Conservation (phyloP, 2,888 invertebrate species). For the Timema podura region DNA sequence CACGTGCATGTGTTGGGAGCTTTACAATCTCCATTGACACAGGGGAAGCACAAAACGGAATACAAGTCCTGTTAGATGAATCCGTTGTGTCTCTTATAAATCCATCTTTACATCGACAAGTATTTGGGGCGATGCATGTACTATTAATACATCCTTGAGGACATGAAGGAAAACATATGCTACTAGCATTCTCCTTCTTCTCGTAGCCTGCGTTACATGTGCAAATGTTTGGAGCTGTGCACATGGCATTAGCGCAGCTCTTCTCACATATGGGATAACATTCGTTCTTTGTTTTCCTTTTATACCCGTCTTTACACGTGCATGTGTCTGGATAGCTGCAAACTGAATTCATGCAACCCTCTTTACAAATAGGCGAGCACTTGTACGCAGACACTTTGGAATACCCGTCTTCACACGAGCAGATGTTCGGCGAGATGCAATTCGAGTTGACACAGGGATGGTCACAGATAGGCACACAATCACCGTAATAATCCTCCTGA, state of each 20-base stretch:
- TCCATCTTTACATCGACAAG: conserved; percentile 45
- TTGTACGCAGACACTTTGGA: conserved; percentile 22
- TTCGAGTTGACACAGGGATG: conserved; percentile 29
- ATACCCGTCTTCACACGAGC: conserved; percentile 42
- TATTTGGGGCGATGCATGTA: conserved; percentile 44
- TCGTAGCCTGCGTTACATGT: conserved; percentile 50
- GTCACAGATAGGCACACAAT: conserved; percentile 26
- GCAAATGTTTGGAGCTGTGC: conserved; percentile 53
- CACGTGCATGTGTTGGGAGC: conserved; percentile 28
- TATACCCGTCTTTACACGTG: conserved; percentile 35
- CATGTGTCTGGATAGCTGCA: conserved; percentile 42
- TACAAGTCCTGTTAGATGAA: conserved; percentile 40
- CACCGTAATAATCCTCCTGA: conserved; percentile 2
- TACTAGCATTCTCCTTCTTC: conserved; percentile 39
- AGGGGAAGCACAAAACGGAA: conserved; percentile 33
- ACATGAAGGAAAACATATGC: conserved; percentile 28
- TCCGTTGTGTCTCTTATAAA: conserved; percentile 43
- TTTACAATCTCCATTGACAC: conserved; percentile 41
- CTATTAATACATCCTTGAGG: conserved; percentile 42
- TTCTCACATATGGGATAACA: conserved; percentile 23
- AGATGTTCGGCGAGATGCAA: conserved; percentile 37
- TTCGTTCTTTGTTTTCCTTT: conserved; percentile 12
- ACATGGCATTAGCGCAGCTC: conserved; percentile 46
- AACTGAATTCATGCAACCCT: conserved; percentile 29
- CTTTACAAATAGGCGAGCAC: conserved; percentile 24